Conservation (phyloP, 2,888 invertebrate genomes). For the Acronicta aceris region DNA sequence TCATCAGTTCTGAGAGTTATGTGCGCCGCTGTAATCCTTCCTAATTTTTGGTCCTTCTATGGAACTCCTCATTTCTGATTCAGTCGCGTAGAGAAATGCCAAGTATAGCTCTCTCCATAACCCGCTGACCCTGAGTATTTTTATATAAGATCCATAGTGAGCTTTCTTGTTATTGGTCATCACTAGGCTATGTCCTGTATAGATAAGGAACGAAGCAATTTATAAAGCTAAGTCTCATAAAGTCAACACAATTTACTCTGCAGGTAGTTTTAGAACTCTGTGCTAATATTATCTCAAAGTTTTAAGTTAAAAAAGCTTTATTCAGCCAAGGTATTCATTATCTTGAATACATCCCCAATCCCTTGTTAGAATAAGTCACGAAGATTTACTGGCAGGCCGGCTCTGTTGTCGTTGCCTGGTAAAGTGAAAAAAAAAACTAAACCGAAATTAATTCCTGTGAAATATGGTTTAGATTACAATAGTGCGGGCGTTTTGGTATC, state of each 20-base stretch:
- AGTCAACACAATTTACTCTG: constrained; percentile 11
- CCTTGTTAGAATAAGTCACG: constrained; percentile 11
- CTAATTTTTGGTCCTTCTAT: too few relatives aligned
- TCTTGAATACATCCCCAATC: constrained; percentile 21
- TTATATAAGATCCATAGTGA: too few relatives aligned
- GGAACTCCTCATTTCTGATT: too few relatives aligned
- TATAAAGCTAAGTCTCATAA: not conserved
- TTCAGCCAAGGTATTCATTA: constrained; percentile 26
- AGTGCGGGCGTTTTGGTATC: constrained; percentile 1
- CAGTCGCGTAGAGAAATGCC: too few relatives aligned
- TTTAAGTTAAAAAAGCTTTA: constrained; percentile 21
- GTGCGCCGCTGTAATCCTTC: too few relatives aligned
- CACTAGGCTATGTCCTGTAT: too few relatives aligned
- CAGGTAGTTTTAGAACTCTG: constrained; percentile 8
- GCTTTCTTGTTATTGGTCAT: too few relatives aligned
- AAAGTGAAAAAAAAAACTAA: constrained; percentile 6
- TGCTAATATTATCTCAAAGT: constrained; percentile 17
- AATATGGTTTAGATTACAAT: constrained; percentile 11
- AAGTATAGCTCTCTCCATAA: too few relatives aligned
- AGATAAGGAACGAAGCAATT: not conserved
- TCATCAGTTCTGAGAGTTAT: too few relatives aligned
- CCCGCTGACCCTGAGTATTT: too few relatives aligned
- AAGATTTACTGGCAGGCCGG: constrained; percentile 28
- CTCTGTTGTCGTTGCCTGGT: constrained; percentile 13
- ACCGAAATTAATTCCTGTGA: constrained; percentile 20